A percentile compares a stretch with the other conserved stretches of the same genome.
These are phyloP conservation scores for Erynnis tages DNA, from an alignment of 2,888 invertebrate species.

Conservation along the genomic window DNA sequence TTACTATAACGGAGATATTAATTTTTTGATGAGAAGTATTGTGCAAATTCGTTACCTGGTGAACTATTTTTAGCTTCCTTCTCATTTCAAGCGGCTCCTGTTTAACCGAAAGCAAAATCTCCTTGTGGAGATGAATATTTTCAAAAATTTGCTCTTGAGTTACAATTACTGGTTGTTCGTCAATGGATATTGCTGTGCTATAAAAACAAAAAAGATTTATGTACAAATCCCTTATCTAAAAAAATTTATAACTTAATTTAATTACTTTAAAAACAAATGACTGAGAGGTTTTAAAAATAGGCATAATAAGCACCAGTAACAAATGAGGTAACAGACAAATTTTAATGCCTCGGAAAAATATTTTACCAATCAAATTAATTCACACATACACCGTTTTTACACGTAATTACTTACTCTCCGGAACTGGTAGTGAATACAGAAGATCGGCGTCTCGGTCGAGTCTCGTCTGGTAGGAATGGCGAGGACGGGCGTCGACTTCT, in stretches of 20 bases:
- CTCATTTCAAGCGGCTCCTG: constrained; percentile 92
- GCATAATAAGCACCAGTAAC: too few relatives aligned
- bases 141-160: constrained; percentile 94
- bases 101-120: constrained; percentile 92
- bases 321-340: too few relatives aligned
- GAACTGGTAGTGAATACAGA: constrained; percentile 91
- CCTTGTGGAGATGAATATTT: constrained; percentile 94
- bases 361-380: too few relatives aligned
- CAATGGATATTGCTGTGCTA: constrained; percentile 89
- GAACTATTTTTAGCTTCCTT: constrained; percentile 90
- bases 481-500: constrained; percentile 83
- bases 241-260: too few relatives aligned
- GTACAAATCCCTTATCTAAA: too few relatives aligned
- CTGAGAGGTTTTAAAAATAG: too few relatives aligned
- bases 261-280: too few relatives aligned
- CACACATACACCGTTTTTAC: too few relatives aligned
- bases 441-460: constrained; percentile 59
- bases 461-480: constrained; percentile 73
- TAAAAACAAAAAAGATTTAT: constrained; percentile 24
- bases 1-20: too few relatives aligned
- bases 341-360: too few relatives aligned
- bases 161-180: constrained; percentile 84
- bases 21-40: too few relatives aligned
- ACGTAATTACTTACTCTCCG: constrained; percentile 90
- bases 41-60: constrained; percentile 72